phyloP scores from a whole-genome alignment of 2,797 vertebrate species.

The Myiotriccus ornatus region DNA sequence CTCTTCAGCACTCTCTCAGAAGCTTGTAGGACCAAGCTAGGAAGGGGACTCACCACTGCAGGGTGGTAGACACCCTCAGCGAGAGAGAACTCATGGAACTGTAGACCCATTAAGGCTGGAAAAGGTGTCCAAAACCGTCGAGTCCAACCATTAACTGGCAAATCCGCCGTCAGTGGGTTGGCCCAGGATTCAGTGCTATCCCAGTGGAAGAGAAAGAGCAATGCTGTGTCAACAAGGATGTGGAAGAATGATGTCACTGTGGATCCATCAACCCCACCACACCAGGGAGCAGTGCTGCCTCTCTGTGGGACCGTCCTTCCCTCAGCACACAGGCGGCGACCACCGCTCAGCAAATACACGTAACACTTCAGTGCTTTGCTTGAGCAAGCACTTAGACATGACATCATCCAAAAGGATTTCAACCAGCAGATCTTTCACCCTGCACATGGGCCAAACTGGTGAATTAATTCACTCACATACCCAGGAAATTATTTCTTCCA shows the following conservation, averaged over 20 bases:
- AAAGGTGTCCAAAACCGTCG: accelerated
- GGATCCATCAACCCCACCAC: neutral
- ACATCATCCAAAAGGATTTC: slow-evolving; percentile 62
- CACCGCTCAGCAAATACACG: neutral
- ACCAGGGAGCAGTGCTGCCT: neutral
- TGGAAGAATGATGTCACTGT: neutral
- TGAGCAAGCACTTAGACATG: slow-evolving; percentile 62
- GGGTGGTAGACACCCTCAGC: neutral
- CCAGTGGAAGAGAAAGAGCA: accelerated
- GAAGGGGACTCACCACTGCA: neutral
- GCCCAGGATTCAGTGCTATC: accelerated
- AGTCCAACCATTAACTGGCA: neutral
- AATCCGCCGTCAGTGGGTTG: neutral
- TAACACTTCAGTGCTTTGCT: slow-evolving; percentile 24
- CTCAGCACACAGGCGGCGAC: neutral
- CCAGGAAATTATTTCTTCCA: slow-evolving; percentile 45
- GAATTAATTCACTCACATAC: neutral
- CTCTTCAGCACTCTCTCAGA: neutral
- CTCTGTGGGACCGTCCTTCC: accelerated
- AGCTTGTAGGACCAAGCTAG: neutral
- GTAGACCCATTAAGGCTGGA: too few relatives aligned
- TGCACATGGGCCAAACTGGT: neutral
- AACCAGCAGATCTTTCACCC: neutral
- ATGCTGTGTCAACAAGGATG: neutral
- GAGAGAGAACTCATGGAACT: neutral